These are phyloP conservation scores for Pipistrellus nathusii DNA, from an alignment of 2,797 vertebrate genomes.

Conservation along the genomic window DNA sequence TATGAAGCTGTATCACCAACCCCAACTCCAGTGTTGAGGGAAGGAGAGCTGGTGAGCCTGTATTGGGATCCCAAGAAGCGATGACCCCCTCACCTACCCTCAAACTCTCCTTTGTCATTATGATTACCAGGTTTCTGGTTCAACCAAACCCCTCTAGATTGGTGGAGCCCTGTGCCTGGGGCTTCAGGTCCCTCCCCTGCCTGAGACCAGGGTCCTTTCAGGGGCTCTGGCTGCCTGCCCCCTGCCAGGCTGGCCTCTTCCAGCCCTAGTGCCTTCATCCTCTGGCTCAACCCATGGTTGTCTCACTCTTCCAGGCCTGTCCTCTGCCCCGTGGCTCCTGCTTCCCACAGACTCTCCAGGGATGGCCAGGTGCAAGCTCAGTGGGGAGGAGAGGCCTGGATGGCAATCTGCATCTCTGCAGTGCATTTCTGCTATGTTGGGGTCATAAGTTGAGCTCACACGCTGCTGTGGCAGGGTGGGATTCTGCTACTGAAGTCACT, in stretches of 20 bases:
- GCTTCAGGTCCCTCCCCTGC: neutral
- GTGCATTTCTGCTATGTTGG: neutral
- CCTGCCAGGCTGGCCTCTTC: too few relatives aligned
- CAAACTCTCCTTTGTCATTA: neutral
- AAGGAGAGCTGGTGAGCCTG: neutral
- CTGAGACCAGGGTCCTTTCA: neutral
- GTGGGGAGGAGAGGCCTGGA: neutral
- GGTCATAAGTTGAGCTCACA: neutral
- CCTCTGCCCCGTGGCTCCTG: fast-evolving
- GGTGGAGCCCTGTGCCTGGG: neutral
- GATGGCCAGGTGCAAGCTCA: neutral
- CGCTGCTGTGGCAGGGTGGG: fast-evolving
- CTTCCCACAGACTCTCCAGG: neutral
- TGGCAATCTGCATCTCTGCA: neutral
- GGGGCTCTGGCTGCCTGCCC: neutral
- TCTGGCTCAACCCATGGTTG: neutral
- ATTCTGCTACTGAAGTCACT: neutral
- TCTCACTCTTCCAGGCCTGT: neutral
- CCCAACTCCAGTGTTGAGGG: neutral
- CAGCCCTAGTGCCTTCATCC: neutral
- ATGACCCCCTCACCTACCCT: neutral
- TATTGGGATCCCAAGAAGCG: neutral
- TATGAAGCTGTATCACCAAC: slow-evolving; percentile 46
- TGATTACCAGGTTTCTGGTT: neutral
- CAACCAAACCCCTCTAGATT: neutral